Evolutionary conservation across 2,113 vertebrate species (phyloP), one percentile per base, ranked within the genome.

Genomic region (Trematocara macrostoma): DNA sequence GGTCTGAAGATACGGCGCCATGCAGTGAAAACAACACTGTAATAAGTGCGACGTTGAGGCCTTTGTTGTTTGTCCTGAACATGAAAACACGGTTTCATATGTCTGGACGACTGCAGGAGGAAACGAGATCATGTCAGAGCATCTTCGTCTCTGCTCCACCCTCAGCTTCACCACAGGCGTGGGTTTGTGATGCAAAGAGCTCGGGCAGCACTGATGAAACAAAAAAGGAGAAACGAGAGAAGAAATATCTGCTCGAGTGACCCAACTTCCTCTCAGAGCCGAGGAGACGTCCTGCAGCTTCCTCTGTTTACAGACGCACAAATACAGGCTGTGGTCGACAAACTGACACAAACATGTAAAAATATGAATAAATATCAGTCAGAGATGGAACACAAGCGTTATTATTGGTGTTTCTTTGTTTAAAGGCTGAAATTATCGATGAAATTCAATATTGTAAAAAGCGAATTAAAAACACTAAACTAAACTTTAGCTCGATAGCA

Each of bases 141-240:
- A 45, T 45, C 20, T 71, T 47, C 15, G 23, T 74, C 69, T 49
- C 42, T 49, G 23, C 69, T 18, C 23, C 23, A 49, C 69, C 69
- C 20, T 74, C 69, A 18, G 40, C 40, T 71, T 71, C 67, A 71
- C 69, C 42, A 7, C 67, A 71, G 38, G 0, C 67, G 12, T 71
- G 7, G 12, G 20, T 29, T 29, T 42, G 20, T 47, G 23, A 18
- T 47, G 42, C 69, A 74, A 74, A 29, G 15, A 47, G 15, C 20
- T 45, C 20, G 29, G 69, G 38, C 45, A 40, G 57, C 88, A 80
- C 51, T 87, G 84, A 86, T 61, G 87, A 88, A 91, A 90, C 52
- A 7, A 23, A 71, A 90, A 93, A 90, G 53, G 18, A 90, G 93
- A 94, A 92, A 78, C 14, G 91, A 90, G 59, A 93, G 71, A 47